Evolutionary conservation across 1,140 invertebrate genomes (phyloP), one percentile per base, ranked within the genome.

Genomic region (Magallana gigas): DNA sequence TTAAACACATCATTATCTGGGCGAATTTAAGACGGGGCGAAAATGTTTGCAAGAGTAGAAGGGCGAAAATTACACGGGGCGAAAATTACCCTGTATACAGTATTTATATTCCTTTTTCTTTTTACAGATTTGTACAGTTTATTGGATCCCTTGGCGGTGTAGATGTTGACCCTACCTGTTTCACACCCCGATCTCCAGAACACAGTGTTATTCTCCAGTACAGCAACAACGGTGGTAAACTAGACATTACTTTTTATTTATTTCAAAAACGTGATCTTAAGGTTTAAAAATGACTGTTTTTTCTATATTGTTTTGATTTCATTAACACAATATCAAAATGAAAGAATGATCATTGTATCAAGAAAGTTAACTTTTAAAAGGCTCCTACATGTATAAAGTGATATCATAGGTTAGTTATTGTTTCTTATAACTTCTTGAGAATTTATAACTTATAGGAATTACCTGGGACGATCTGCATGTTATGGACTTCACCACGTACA

Each of bases 381-480:
- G 36, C 36, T 36, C 4, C 36, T 3, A 36, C 1, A 36, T 23
- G 23, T 23, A 23, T 23, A 23, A 23, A 23, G 23, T 36, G 36
- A 36, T 36, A 36, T 36, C 36, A 36, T 36, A 36, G 1, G 36
- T 36, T 36, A 36, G 36, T 36, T 36, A 5, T 36, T 48, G 36
- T 48, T 48, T 48, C 36, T 48, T 5, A 48, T 4, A 48, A 48
- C 36, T 4, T 0, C 2, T 4, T 4, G 1, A 48, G 5, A 48
- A 48, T 48, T 5, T 48, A 48, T 48, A 48, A 48, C 36, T 62
- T 80, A 16, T 83, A 95, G 95, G 95, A 36, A 93, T 95, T n/a
- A 85, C 87, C 7, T 95, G 95, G 95, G 88, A 94, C 57, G 92
- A 94, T 11, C 89, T 95, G 6, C 93, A 95, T 84, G 93, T 94